Evolutionary conservation across 2,888 invertebrate species (phyloP).

Genomic region (Apodemia duryi): DNA sequence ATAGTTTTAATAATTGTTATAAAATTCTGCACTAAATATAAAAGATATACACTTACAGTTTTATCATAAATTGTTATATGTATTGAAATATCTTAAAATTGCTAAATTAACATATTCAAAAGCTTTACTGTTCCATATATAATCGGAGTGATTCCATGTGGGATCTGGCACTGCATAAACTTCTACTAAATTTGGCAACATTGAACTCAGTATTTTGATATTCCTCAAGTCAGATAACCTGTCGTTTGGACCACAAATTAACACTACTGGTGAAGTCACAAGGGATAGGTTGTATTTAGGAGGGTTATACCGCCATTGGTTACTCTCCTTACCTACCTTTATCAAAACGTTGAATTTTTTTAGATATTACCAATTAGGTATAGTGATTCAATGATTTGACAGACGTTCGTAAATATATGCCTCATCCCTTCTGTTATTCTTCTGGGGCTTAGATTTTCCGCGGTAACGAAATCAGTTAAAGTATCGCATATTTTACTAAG

Average conservation of each 20-base stretch:
- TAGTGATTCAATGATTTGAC: conserved; percentile 8
- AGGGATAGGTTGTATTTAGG: conserved; percentile 44
- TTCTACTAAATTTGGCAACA: conserved; percentile 39
- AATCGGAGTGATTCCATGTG: conserved; percentile 33
- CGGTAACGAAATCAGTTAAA: no score
- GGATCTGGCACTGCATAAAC: conserved; percentile 23
- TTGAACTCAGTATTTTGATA: conserved; percentile 32
- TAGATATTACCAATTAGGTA: conserved; percentile 1
- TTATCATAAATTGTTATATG: neutral
- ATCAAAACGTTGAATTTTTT: conserved; percentile 16
- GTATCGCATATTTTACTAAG: no score
- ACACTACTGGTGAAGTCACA: conserved; percentile 38
- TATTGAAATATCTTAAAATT: conserved; percentile 19
- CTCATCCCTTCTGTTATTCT: conserved; percentile 5
- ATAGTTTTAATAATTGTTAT: no score
- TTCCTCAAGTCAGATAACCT: conserved; percentile 40
- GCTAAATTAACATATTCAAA: conserved; percentile 30
- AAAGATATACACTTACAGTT: no score
- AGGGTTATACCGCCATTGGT: conserved; percentile 27
- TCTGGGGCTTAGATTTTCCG: no score
- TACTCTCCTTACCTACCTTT: neutral
- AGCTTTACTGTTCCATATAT: conserved; percentile 32
- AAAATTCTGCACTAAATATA: no score
- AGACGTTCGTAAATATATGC: neutral
- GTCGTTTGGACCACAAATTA: conserved; percentile 43